A percentile compares a stretch with the other conserved stretches of the same genome.
Conservation (phyloP, 2,888 invertebrate genomes). For the Congeria kusceri region DNA sequence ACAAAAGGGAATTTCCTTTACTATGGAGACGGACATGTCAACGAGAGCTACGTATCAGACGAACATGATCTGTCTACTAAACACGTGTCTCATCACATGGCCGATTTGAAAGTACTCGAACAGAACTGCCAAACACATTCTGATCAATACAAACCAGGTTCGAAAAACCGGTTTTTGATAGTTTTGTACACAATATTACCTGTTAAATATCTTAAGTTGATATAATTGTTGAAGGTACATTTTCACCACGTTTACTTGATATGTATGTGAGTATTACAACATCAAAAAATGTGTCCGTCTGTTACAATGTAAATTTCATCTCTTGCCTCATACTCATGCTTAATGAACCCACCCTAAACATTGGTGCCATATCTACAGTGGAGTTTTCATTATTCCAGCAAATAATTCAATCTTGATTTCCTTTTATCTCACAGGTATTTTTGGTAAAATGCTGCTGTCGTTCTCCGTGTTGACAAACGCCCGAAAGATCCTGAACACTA, state of each 20-base stretch:
- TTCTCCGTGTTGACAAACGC: conserved; percentile 76
- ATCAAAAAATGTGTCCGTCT: too few relatives aligned
- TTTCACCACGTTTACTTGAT: too few relatives aligned
- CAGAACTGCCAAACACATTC: neutral
- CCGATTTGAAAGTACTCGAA: neutral
- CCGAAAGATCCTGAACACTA: conserved; percentile 66
- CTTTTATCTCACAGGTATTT: conserved; percentile 18
- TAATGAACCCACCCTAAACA: too few relatives aligned
- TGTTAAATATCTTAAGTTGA: too few relatives aligned
- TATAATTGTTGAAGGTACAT: too few relatives aligned
- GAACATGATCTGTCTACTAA: neutral
- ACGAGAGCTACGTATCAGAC: too few relatives aligned
- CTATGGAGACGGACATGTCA: neutral
- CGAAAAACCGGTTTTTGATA: too few relatives aligned
- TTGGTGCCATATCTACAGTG: neutral
- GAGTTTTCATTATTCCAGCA: neutral
- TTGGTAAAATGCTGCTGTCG: conserved; percentile 28
- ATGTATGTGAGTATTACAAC: too few relatives aligned
- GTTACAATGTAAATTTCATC: too few relatives aligned
- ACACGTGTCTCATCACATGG: neutral
- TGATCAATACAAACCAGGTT: conserved; percentile 6
- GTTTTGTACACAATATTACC: too few relatives aligned
- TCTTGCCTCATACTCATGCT: too few relatives aligned
- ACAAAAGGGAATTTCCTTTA: neutral
- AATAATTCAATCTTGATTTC: neutral